These are phyloP conservation scores for Pholis gunnellus DNA, from an alignment of 2,113 vertebrate genomes.

Conservation along the genomic window DNA sequence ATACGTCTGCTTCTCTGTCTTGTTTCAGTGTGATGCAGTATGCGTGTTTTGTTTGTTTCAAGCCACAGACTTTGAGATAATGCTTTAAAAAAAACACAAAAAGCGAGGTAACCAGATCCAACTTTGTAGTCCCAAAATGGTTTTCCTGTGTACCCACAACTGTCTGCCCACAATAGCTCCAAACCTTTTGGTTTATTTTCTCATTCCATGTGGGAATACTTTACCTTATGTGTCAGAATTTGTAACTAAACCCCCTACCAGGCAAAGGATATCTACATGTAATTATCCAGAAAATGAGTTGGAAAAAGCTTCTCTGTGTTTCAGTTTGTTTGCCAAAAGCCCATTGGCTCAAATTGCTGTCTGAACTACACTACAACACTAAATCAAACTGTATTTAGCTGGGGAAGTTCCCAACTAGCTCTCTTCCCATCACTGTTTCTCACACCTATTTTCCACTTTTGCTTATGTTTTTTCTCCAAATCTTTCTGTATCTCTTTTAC, in stretches of 20 bases:
- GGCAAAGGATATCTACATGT: conserved; percentile 36
- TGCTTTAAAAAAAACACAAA: background rate
- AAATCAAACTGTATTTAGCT: conserved; percentile 51
- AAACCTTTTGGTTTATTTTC: conserved; percentile 28
- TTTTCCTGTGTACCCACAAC: conserved; percentile 17
- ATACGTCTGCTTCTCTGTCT: background rate
- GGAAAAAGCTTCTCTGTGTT: conserved; percentile 32
- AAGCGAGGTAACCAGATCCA: background rate
- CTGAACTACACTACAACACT: conserved; percentile 50
- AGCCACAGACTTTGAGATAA: background rate
- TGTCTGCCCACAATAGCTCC: background rate
- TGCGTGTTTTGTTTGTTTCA: background rate
- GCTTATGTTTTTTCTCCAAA: conserved; percentile 6
- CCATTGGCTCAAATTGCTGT: conserved; percentile 47
- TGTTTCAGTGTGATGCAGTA: background rate
- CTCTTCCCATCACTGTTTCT: conserved; percentile 1
- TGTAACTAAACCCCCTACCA: conserved; percentile 24
- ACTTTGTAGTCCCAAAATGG: conserved; percentile 28
- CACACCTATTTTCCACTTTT: conserved; percentile 12
- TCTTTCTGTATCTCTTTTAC: background rate
- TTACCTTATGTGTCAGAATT: conserved; percentile 50
- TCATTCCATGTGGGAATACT: conserved; percentile 22
- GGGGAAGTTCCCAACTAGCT: conserved; percentile 39
- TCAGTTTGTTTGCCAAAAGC: conserved; percentile 55
- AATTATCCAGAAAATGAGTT: conserved; percentile 50